Evolutionary conservation across 2,113 vertebrate genomes (phyloP).

Genomic region (Fregetta grallaria): DNA sequence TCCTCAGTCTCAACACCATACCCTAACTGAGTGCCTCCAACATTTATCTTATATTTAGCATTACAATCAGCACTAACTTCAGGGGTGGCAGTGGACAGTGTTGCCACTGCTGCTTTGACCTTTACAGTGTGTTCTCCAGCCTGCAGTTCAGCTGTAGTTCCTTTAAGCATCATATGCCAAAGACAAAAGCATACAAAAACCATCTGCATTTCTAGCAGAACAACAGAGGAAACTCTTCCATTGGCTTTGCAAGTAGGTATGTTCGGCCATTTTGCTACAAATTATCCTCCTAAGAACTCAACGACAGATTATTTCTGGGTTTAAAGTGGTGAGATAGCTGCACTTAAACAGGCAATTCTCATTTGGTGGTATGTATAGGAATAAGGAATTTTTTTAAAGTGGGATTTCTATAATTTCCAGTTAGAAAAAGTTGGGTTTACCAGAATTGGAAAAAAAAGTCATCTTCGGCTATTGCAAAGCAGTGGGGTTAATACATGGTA

Average conservation of each 20-base stretch:
- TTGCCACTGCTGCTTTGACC: background rate
- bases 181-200: background rate
- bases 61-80: background rate
- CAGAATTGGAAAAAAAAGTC: fast-evolving
- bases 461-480: background rate
- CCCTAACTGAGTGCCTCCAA: background rate
- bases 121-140: background rate
- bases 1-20: background rate
- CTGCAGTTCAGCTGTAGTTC: background rate
- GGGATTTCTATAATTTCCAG: background rate
- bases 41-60: background rate
- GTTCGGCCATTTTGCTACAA: background rate
- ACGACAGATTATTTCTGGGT: background rate
- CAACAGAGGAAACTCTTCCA: background rate
- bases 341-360: background rate
- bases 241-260: background rate
- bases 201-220: background rate
- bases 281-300: background rate
- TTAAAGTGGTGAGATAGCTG: background rate
- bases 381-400: background rate
- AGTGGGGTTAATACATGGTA: background rate
- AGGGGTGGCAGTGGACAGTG: background rate
- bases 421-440: background rate
- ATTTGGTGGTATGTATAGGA: background rate
- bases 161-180: background rate